phyloP scores from a whole-genome alignment of 2,888 invertebrate genomes.

The Volucella zonaria region DNA sequence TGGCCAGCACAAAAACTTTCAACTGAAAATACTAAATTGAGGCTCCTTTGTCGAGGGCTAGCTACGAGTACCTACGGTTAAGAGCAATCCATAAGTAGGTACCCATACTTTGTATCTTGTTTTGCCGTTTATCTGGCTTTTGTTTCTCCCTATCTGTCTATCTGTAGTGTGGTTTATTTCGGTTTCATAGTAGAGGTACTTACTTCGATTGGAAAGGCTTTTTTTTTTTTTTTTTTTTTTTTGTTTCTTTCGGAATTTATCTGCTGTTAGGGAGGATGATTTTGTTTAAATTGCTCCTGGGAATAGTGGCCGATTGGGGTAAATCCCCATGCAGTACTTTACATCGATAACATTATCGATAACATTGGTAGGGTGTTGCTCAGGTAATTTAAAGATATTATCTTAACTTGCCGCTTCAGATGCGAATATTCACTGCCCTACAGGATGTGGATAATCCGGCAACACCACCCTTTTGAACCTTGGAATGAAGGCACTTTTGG shows the following conservation, averaged over 20 bases:
- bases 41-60: conserved; percentile 35
- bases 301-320: not conserved
- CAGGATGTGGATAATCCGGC: too few species aligned
- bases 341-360: conserved; percentile 39
- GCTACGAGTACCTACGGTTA: not conserved
- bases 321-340: not conserved
- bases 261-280: conserved; percentile 40
- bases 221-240: conserved; percentile 27
- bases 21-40: conserved; percentile 49
- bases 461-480: not conserved
- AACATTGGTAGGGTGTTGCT: conserved; percentile 18
- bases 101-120: too few species aligned
- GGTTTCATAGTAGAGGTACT: conserved; percentile 7
- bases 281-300: conserved; percentile 38
- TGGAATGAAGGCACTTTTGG: conserved; percentile 5
- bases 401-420: not conserved
- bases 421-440: not conserved
- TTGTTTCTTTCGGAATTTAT: conserved; percentile 43
- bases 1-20: conserved; percentile 41
- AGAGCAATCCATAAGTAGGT: not conserved
- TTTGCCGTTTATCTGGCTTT: too few species aligned
- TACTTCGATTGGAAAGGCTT: conserved; percentile 44
- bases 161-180: conserved; percentile 1
- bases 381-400: conserved; percentile 17
- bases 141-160: too few species aligned